Conservation (phyloP, 1,140 invertebrate species). For the Bombus superbus region DNA sequence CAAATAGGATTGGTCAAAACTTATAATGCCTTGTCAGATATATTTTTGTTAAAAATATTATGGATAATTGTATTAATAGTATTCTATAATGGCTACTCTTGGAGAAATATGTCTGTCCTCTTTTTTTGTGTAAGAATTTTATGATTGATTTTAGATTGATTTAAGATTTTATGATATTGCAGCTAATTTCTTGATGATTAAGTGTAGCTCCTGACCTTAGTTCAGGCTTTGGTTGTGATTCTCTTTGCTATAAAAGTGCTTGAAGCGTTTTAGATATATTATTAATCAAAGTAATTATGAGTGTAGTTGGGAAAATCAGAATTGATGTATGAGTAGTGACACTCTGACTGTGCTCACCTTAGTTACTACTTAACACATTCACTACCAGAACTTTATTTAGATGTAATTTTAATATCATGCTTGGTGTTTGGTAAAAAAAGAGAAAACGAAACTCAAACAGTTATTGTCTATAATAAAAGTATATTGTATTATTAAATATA, state of each 20-base stretch:
- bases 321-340: not conserved
- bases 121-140: not conserved
- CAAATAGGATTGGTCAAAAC: not conserved
- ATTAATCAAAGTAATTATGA: not conserved
- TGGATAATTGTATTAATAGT: not conserved
- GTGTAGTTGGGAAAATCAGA: not conserved
- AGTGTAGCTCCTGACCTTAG: not conserved
- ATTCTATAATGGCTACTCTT: not conserved
- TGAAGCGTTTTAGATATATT: not conserved
- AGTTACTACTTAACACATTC: not conserved
- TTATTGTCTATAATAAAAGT: not conserved
- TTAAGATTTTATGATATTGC: not conserved
- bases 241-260: not conserved
- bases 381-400: not conserved
- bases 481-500: not conserved
- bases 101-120: not conserved
- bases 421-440: not conserved
- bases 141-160: not conserved
- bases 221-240: not conserved
- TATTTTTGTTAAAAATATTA: not conserved
- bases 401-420: not conserved
- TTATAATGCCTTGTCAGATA: not conserved
- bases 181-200: not conserved
- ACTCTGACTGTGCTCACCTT: not conserved
- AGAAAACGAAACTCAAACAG: not conserved